A percentile compares a stretch with the other conserved stretches of the same genome.
Evolutionary conservation across 1,140 invertebrate species (phyloP).

Genomic region (Triops longicaudatus): DNA sequence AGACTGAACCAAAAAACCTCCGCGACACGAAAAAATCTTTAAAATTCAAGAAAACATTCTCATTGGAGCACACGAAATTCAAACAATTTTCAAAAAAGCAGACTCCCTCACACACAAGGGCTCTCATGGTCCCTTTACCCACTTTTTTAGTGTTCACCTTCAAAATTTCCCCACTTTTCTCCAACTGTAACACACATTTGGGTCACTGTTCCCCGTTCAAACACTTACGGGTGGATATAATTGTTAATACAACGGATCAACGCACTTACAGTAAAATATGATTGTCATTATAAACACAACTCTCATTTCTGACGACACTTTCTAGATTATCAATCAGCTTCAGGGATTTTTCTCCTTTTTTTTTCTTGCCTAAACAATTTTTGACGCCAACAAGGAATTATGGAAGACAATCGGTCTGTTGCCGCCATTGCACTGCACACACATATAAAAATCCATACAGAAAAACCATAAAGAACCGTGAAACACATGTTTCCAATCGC

Average conservation of each 20-base stretch:
- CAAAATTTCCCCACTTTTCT: too few species aligned
- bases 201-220: not conserved
- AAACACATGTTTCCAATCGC: not conserved
- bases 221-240: not conserved
- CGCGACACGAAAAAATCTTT: not conserved
- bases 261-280: not conserved
- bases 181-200: not conserved
- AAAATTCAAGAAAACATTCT: not conserved
- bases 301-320: not conserved
- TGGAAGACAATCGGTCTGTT: constrained; percentile 6
- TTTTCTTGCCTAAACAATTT: not conserved
- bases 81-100: too few species aligned
- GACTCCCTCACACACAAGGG: too few species aligned
- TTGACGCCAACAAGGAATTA: not conserved
- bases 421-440: constrained; percentile 9
- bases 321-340: not conserved
- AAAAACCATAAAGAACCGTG: not conserved
- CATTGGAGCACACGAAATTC: not conserved
- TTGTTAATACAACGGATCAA: not conserved
- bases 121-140: too few species aligned
- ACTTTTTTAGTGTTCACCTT: too few species aligned
- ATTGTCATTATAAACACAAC: not conserved
- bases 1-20: not conserved
- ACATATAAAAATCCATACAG: not conserved
- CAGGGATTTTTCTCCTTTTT: not conserved